These are phyloP conservation scores for Sycophila texana DNA, from an alignment of 2,888 invertebrate genomes.

Conservation along the genomic window DNA sequence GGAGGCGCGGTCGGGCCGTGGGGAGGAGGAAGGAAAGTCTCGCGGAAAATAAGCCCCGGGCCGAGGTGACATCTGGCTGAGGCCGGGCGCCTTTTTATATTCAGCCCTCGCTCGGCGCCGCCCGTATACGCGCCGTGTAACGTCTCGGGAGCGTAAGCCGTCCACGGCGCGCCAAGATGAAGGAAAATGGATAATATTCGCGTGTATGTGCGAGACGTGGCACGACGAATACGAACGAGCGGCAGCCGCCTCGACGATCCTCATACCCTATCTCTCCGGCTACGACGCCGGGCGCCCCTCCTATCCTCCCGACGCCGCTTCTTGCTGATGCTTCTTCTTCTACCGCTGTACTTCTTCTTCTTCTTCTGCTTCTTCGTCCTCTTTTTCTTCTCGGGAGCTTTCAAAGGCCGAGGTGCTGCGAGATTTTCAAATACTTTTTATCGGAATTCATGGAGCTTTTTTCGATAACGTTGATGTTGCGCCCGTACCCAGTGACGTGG, in stretches of 20 bases:
- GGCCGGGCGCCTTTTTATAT: conserved; percentile 62
- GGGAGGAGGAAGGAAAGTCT: conserved; percentile 55
- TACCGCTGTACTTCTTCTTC: conserved; percentile 11
- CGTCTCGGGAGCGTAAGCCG: conserved; percentile 60
- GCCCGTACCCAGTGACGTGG: conserved; percentile 30
- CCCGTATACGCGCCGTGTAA: conserved; percentile 39
- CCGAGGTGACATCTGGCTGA: conserved; percentile 63
- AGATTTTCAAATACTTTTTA: conserved; percentile 53
- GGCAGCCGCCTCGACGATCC: conserved; percentile 36
- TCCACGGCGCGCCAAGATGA: conserved; percentile 55
- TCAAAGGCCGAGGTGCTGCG: conserved; percentile 57
- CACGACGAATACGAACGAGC: conserved; percentile 62
- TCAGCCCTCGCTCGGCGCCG: conserved; percentile 58
- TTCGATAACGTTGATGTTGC: conserved; percentile 51
- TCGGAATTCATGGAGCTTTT: conserved; percentile 52
- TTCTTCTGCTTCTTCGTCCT: conserved; percentile 23
- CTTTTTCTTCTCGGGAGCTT: conserved; percentile 37
- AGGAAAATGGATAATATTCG: conserved; percentile 65
- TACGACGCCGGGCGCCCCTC: not conserved
- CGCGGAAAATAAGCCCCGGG: conserved; percentile 57
- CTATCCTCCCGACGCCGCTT: not conserved
- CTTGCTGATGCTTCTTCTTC: conserved; percentile 1
- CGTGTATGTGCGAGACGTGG: conserved; percentile 61
- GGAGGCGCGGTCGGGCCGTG: conserved; percentile 1
- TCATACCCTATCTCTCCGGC: conserved; percentile 6